A percentile compares a stretch with the other conserved stretches of the same genome.
phyloP scores from a whole-genome alignment of 2,888 invertebrate species.

The Galerucella nymphaeae region DNA sequence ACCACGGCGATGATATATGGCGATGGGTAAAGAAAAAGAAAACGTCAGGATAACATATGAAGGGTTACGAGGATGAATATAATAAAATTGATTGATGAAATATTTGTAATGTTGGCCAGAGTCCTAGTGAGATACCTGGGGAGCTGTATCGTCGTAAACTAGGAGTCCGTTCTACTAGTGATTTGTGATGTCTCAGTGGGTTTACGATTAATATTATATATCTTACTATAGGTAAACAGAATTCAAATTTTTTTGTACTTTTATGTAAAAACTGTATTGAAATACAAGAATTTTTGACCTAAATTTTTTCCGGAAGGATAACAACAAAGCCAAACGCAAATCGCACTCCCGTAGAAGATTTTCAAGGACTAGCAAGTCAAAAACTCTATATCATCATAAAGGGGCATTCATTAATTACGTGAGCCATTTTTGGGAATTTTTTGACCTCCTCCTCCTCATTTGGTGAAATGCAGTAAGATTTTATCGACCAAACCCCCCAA shows the following conservation, averaged over 20 bases:
- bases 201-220: slow-evolving; percentile 16
- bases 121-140: slow-evolving; percentile 46
- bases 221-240: not conserved
- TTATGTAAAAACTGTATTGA: not conserved
- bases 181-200: slow-evolving; percentile 35
- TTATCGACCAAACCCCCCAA: no score
- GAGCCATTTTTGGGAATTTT: no score
- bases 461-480: no score
- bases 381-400: no score
- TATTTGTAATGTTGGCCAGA: slow-evolving; percentile 44
- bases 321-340: no score
- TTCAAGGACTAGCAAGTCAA: no score
- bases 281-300: not conserved
- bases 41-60: slow-evolving; percentile 35
- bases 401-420: no score
- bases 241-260: not conserved
- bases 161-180: slow-evolving; percentile 42
- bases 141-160: slow-evolving; percentile 49
- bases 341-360: no score
- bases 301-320: no score
- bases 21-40: slow-evolving; percentile 33
- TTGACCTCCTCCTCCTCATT: no score
- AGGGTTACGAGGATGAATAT: slow-evolving; percentile 30
- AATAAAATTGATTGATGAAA: slow-evolving; percentile 44
- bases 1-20: slow-evolving; percentile 28